phyloP scores from a whole-genome alignment of 2,888 invertebrate species.

The Resseliella maxima region DNA sequence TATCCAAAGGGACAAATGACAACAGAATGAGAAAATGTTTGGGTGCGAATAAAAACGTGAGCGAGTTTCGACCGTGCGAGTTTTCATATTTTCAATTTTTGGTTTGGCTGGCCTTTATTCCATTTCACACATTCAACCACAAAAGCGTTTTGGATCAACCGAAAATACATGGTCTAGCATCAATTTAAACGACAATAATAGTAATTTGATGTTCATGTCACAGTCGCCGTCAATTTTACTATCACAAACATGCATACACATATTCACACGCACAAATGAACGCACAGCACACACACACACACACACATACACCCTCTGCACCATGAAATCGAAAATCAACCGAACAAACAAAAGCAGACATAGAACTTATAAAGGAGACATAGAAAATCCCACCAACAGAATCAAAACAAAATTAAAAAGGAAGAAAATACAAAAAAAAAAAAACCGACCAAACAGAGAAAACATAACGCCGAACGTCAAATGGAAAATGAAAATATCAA shows the following conservation, averaged over 20 bases:
- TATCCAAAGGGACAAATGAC: background rate
- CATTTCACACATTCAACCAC: background rate
- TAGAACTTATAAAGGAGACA: too few relatives aligned
- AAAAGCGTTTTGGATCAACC: background rate
- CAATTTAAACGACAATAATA: background rate
- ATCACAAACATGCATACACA: background rate
- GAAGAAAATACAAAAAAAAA: background rate
- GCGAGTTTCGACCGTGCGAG: background rate
- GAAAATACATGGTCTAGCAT: background rate
- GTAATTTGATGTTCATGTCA: slow-evolving; percentile 42
- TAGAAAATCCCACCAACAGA: too few relatives aligned
- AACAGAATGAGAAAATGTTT: background rate
- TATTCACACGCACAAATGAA: background rate
- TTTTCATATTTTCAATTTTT: background rate
- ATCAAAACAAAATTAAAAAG: too few relatives aligned
- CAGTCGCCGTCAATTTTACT: slow-evolving; percentile 20
- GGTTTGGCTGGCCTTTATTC: background rate
- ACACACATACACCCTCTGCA: too few relatives aligned
- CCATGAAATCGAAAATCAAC: background rate
- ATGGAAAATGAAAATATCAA: background rate
- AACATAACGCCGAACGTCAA: background rate
- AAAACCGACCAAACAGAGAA: background rate
- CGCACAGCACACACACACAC: background rate
- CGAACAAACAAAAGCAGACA: background rate
- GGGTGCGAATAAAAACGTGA: slow-evolving; percentile 14